Conservation (phyloP, 1,140 invertebrate species). For the Spodoptera litura region DNA sequence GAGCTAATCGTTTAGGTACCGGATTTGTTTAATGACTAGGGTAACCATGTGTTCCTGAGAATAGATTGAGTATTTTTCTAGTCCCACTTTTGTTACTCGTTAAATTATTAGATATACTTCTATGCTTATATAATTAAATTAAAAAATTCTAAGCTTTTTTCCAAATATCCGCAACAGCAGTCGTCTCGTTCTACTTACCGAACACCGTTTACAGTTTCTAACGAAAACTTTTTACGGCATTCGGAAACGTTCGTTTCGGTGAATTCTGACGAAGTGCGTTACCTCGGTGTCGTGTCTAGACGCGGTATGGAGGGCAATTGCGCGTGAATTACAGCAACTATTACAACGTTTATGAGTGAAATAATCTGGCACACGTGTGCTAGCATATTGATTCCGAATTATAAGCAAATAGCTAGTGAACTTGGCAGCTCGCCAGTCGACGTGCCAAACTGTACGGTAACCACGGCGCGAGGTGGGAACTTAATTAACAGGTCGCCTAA, state of each 20-base stretch:
- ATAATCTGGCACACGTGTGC: slow-evolving; percentile 81
- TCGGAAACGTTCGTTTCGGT: slow-evolving; percentile 43
- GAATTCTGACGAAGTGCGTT: slow-evolving; percentile 42
- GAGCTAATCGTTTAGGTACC: too few relatives aligned
- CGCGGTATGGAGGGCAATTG: slow-evolving; percentile 68
- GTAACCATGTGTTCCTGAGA: background rate
- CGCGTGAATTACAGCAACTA: slow-evolving; percentile 76
- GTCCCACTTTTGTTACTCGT: too few relatives aligned
- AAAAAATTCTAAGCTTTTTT: background rate
- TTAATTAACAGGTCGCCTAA: slow-evolving; percentile 44
- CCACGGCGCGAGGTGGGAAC: slow-evolving; percentile 50
- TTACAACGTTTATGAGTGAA: slow-evolving; percentile 80
- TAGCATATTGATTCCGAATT: slow-evolving; percentile 84
- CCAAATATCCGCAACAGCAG: background rate
- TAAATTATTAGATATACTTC: too few relatives aligned
- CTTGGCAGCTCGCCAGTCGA: slow-evolving; percentile 70
- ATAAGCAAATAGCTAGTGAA: slow-evolving; percentile 81
- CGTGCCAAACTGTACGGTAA: slow-evolving; percentile 66
- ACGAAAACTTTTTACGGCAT: slow-evolving; percentile 41
- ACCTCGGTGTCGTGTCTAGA: slow-evolving; percentile 44
- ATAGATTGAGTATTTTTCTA: background rate
- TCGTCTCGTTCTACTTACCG: slow-evolving; percentile 18
- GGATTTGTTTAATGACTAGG: background rate
- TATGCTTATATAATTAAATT: too few relatives aligned
- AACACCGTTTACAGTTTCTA: slow-evolving; percentile 38